Base-by-base conservation (phyloP, 2,113 vertebrate species). In the Coturnix japonica region DNA sequence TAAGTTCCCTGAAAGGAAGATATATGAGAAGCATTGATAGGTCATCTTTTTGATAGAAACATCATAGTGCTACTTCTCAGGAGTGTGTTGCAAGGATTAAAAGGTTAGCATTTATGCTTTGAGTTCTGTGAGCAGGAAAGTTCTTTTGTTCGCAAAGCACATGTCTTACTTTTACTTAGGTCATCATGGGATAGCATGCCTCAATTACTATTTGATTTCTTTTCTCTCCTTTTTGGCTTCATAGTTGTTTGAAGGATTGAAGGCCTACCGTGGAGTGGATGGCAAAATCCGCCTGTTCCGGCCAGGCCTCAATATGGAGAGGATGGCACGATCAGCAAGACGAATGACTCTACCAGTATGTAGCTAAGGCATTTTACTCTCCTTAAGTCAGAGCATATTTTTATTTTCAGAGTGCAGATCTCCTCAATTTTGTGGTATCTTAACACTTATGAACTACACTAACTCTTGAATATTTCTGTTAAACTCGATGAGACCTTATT, bases 211-310 rank as follows among this genome's bases (percentile, higher is more conserved):
- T 69, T 90, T 81, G 21, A 44, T 83, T 21, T 90, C 22, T 77
- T 88, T 71, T 71, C 60, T 77, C 59, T 43, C 30, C 65, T 69
- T 61, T 65, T 23, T 90, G 85, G 8, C 73, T 69, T 23, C 87
- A 63, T 57, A 99, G 99, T 54, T 99, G 56, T 99, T 99, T 54
- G 98, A 99, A 96, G 99, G 99, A 26, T 83, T 99, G 97, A 99
- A 99, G 95, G 99, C 98, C 1, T 99, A 98, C 74, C 97, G 98
- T 33, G 99, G 98, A 15, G 96, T 97, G 12, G 98, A 99, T 66
- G 94, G 96, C 76, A 98, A 96, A 86, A 97, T 99, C 72, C 98
- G 98, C 39, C 96, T 99, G 46, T 99, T 99, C 95, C 98, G 99
- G 31, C 98, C 99, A 2, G 70, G 96, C 69, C 97, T 99, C 66